These are phyloP conservation scores for Pristiophorus japonicus DNA, from an alignment of 2,113 vertebrate species.

Conservation along the genomic window DNA sequence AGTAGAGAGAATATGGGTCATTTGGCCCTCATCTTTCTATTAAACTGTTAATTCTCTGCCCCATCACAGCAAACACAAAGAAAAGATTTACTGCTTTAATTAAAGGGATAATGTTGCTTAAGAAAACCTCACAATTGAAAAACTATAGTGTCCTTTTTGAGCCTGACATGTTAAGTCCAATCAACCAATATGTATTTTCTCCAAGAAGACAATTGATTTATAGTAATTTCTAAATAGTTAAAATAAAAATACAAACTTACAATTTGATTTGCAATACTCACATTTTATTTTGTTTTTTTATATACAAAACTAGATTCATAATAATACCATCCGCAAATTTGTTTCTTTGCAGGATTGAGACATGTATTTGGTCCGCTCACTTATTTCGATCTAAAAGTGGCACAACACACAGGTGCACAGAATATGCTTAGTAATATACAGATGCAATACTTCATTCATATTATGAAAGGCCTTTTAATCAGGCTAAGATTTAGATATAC, in stretches of 20 bases:
- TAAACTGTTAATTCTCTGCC: background rate
- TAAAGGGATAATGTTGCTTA: background rate
- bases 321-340: background rate
- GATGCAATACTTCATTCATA: background rate
- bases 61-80: background rate
- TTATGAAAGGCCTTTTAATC: background rate
- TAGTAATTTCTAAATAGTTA: background rate
- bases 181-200: background rate
- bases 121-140: background rate
- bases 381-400: background rate
- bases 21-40: background rate
- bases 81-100: background rate
- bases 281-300: background rate
- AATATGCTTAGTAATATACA: background rate
- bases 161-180: background rate
- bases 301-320: slow-evolving; percentile 13
- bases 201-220: background rate
- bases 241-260: background rate
- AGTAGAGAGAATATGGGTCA: background rate
- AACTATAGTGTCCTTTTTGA: background rate
- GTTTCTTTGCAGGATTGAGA: background rate
- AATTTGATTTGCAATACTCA: background rate
- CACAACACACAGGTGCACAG: background rate
- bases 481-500: background rate
- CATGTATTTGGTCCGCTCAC: background rate